Percentiles rank a stretch among this genome's conserved stretches.
These are phyloP conservation scores for Escarpia spicata DNA, from an alignment of 2,888 invertebrate genomes.

Conservation along the genomic window DNA sequence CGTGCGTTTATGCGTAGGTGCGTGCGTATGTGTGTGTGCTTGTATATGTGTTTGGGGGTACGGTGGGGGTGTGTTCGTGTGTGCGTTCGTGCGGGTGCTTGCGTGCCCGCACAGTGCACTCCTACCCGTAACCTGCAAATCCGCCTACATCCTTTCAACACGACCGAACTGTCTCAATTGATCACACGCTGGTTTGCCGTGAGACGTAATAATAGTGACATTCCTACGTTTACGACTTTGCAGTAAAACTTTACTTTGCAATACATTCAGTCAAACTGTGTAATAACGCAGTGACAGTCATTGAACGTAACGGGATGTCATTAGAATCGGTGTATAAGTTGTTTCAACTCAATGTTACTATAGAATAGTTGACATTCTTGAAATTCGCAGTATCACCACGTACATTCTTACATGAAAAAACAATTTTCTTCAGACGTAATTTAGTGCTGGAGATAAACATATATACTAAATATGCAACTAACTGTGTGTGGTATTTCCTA, in stretches of 20 bases:
- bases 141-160: background rate
- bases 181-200: background rate
- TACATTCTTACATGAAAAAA: background rate
- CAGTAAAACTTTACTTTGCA: conserved; percentile 8
- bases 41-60: too few relatives aligned
- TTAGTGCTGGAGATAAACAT: background rate
- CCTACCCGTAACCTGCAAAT: too few relatives aligned
- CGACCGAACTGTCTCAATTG: background rate
- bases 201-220: background rate
- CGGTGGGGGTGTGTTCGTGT: too few relatives aligned
- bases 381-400: background rate
- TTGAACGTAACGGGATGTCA: background rate
- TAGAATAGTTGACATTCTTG: background rate
- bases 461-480: background rate
- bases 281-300: background rate
- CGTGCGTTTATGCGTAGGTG: too few relatives aligned
- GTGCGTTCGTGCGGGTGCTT: too few relatives aligned
- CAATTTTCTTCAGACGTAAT: background rate
- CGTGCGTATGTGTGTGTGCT: too few relatives aligned
- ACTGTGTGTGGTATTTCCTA: background rate
- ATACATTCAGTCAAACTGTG: background rate
- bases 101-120: too few relatives aligned
- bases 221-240: background rate
- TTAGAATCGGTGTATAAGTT: background rate
- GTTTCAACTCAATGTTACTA: background rate